Evolutionary conservation across 2,888 invertebrate genomes (phyloP).

Genomic region (Pomacea canaliculata): DNA sequence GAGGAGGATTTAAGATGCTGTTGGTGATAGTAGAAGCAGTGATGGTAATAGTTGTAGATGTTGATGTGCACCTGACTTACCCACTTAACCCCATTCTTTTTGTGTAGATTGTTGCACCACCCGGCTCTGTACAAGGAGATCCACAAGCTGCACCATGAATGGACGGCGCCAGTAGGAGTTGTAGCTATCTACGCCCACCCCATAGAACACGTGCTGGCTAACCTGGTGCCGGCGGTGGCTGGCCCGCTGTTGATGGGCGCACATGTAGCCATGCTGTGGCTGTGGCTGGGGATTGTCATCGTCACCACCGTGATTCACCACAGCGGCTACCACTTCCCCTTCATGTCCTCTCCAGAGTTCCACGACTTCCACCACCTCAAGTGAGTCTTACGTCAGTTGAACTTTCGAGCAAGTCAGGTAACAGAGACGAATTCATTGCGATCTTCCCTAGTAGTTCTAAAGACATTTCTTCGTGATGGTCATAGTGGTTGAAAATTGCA

Average conservation of each 20-base stretch:
- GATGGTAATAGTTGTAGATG: too few relatives aligned
- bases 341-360: slow-evolving; percentile 86
- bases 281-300: slow-evolving; percentile 84
- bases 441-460: too few relatives aligned
- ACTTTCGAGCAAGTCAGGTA: too few relatives aligned
- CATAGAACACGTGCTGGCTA: slow-evolving; percentile 80
- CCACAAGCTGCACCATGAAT: slow-evolving; percentile 89
- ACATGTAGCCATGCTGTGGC: slow-evolving; percentile 70
- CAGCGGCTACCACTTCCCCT: slow-evolving; percentile 87
- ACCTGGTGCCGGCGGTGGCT: slow-evolving; percentile 81
- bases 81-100: slow-evolving; percentile 9
- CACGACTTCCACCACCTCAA: slow-evolving; percentile 90
- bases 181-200: slow-evolving; percentile 86
- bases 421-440: too few relatives aligned
- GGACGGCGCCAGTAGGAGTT: slow-evolving; percentile 87
- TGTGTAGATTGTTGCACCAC: slow-evolving; percentile 79
- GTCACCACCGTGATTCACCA: slow-evolving; percentile 85
- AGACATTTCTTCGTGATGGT: too few relatives aligned
- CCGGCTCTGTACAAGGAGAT: slow-evolving; percentile 82
- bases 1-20: too few relatives aligned
- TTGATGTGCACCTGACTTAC: too few relatives aligned
- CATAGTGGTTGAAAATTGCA: too few relatives aligned
- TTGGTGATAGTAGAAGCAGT: too few relatives aligned
- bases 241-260: slow-evolving; percentile 77
- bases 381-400: slow-evolving; percentile 54